Evolutionary conservation across 2,113 vertebrate species (phyloP).

Genomic region (Neotoma lepida): DNA sequence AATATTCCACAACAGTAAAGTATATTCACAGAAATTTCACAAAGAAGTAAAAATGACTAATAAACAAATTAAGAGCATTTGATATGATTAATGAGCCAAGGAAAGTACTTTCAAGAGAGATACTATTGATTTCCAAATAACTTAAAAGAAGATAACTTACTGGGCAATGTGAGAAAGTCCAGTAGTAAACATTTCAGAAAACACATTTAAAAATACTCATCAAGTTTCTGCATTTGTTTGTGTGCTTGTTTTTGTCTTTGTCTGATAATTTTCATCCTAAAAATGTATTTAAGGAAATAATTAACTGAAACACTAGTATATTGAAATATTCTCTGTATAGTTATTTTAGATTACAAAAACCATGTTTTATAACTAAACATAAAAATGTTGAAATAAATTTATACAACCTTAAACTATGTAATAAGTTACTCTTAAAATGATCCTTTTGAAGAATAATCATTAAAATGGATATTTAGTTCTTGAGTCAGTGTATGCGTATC

Average conservation of each 20-base stretch:
- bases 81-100: background rate
- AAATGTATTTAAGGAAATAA: conserved; percentile 8
- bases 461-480: background rate
- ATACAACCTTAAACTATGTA: background rate
- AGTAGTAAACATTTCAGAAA: conserved; percentile 8
- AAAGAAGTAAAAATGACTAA: background rate
- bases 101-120: background rate
- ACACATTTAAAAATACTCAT: background rate
- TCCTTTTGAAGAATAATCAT: background rate
- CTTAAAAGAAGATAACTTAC: conserved; percentile 1
- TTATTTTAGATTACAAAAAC: background rate
- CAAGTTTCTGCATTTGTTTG: background rate
- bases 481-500: background rate
- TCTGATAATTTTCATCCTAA: background rate
- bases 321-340: background rate
- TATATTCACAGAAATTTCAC: background rate
- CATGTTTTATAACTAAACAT: background rate
- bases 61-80: background rate
- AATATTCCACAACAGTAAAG: background rate
- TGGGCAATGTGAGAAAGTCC: background rate
- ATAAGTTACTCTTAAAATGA: background rate
- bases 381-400: background rate
- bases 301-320: background rate
- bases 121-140: background rate
- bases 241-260: background rate